Percentiles rank a stretch among this genome's conserved stretches.
These are phyloP conservation scores for Polietes domitor DNA, from an alignment of 2,888 invertebrate genomes.

Conservation along the genomic window DNA sequence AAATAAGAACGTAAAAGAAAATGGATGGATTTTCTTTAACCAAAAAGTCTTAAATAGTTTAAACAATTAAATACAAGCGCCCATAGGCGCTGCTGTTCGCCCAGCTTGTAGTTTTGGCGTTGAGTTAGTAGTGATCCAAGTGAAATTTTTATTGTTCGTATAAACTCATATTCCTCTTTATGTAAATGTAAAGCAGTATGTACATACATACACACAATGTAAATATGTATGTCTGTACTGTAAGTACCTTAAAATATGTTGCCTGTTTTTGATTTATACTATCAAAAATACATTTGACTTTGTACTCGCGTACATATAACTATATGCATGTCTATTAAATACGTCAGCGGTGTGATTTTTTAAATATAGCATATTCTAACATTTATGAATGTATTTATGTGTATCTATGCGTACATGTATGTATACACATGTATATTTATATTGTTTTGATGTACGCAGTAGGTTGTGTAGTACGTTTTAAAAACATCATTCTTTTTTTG, in stretches of 20 bases:
- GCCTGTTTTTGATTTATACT: no score
- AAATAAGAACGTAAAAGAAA: constrained; percentile 34
- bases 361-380: neutral
- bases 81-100: neutral
- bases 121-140: neutral
- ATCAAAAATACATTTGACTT: neutral
- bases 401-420: neutral
- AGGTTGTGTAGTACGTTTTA: no score
- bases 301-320: neutral
- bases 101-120: neutral
- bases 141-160: constrained; percentile 10
- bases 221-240: no score
- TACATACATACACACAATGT: no score
- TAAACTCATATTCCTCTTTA: neutral
- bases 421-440: neutral
- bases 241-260: no score
- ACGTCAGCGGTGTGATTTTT: neutral
- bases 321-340: neutral
- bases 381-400: neutral
- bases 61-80: neutral
- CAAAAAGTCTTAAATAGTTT: neutral
- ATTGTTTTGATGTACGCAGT: neutral
- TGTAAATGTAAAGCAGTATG: neutral
- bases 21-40: constrained; percentile 1
- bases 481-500: constrained; percentile 5